A percentile compares a stretch with the other conserved stretches of the same genome.
Evolutionary conservation across 2,797 vertebrate species (phyloP).

Genomic region (Anomalospiza imberbis): DNA sequence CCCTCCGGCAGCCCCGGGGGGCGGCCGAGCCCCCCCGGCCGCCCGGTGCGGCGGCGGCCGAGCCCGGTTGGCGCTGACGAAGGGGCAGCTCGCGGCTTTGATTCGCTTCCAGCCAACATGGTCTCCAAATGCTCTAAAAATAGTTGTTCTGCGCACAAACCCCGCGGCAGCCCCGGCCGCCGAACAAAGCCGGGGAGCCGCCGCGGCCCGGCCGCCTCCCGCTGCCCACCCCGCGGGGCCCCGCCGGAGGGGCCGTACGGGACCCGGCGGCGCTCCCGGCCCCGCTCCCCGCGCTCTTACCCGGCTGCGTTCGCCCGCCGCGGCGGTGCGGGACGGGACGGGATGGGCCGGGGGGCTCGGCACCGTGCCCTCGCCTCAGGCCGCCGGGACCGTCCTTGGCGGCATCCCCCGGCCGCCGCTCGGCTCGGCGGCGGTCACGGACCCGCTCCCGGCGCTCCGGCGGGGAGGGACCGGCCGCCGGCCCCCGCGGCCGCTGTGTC

Average conservation of each 20-base stretch:
- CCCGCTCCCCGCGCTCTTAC: neutral
- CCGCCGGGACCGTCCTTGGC: neutral
- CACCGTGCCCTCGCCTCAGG: neutral
- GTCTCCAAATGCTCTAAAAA: constrained; percentile 34
- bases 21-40: neutral
- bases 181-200: neutral
- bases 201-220: neutral
- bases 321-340: neutral
- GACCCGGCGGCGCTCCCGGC: neutral
- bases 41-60: neutral
- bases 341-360: neutral
- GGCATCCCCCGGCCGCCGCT: neutral
- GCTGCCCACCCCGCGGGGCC: neutral
- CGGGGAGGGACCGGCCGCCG: neutral
- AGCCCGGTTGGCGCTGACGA: neutral
- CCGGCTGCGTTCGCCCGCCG: neutral
- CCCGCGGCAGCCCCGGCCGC: neutral
- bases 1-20: neutral
- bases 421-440: neutral
- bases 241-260: neutral
- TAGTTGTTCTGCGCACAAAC: neutral
- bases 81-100: neutral
- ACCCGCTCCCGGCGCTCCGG: neutral
- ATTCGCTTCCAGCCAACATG: constrained; percentile 5
- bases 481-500: neutral